Conservation (phyloP, 2,113 vertebrate genomes). For the Macrotus californicus region DNA sequence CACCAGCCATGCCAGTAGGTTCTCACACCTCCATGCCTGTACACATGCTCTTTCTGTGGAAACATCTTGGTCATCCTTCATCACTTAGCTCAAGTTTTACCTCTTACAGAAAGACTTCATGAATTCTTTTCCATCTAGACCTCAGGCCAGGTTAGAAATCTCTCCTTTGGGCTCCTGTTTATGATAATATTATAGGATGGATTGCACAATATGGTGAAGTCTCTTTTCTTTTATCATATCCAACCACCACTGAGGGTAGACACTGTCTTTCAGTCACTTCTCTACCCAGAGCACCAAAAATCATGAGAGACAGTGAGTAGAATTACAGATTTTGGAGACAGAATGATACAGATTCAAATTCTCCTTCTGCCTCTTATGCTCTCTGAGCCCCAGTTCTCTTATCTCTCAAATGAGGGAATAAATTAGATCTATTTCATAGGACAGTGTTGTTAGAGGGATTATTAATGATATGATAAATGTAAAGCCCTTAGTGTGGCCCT, state of each 20-base stretch:
- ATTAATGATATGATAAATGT: neutral
- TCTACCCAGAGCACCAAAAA: neutral
- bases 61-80: neutral
- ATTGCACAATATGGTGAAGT: neutral
- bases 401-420: neutral
- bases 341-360: neutral
- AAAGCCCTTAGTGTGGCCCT: neutral
- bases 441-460: neutral
- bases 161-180: neutral
- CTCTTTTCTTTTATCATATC: neutral
- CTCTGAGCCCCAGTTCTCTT: neutral
- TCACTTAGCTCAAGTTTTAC: neutral
- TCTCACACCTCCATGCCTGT: neutral
- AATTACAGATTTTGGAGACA: neutral
- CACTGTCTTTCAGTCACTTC: neutral
- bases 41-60: neutral
- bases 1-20: neutral
- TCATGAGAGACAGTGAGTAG: neutral
- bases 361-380: neutral
- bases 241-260: neutral
- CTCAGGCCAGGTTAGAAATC: neutral
- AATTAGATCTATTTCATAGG: neutral
- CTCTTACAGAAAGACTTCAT: neutral
- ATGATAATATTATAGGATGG: neutral
- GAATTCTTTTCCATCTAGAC: neutral